These are phyloP conservation scores for Ciconia maguari DNA, from an alignment of 2,113 vertebrate species.

Conservation along the genomic window DNA sequence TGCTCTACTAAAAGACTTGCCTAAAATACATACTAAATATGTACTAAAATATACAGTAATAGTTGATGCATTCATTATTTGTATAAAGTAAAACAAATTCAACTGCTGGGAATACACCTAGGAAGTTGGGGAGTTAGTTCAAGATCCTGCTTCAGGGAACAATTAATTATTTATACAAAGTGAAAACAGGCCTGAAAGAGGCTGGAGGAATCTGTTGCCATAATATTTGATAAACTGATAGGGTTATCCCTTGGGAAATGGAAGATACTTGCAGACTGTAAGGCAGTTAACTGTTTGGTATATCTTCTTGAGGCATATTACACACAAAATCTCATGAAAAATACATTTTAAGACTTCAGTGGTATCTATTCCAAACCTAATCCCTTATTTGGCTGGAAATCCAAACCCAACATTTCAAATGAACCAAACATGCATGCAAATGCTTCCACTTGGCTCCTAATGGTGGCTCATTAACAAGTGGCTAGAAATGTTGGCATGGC, in stretches of 20 bases:
- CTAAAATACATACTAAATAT: not conserved
- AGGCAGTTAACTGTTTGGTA: not conserved
- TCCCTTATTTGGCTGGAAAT: not conserved
- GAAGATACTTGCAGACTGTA: not conserved
- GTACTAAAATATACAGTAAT: slow-evolving; percentile 1
- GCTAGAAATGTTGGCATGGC: not conserved
- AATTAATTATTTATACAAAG: slow-evolving; percentile 44
- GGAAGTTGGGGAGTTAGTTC: not conserved
- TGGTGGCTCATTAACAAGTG: not conserved
- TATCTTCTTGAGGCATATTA: not conserved
- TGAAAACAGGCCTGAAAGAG: not conserved
- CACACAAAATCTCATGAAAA: not conserved
- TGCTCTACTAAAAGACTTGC: not conserved
- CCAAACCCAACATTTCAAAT: not conserved
- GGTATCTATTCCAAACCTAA: not conserved
- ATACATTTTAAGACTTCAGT: not conserved
- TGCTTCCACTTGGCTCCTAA: not conserved
- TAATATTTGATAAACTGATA: not conserved
- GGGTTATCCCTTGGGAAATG: not conserved
- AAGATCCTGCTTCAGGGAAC: slow-evolving; percentile 30
- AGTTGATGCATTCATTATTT: slow-evolving; percentile 18
- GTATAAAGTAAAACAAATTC: slow-evolving; percentile 16
- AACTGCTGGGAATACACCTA: slow-evolving; percentile 11
- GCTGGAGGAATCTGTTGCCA: not conserved
- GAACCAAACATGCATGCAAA: not conserved